These are phyloP conservation scores for Calycopis cecrops DNA, from an alignment of 1,140 invertebrate genomes.

Conservation along the genomic window DNA sequence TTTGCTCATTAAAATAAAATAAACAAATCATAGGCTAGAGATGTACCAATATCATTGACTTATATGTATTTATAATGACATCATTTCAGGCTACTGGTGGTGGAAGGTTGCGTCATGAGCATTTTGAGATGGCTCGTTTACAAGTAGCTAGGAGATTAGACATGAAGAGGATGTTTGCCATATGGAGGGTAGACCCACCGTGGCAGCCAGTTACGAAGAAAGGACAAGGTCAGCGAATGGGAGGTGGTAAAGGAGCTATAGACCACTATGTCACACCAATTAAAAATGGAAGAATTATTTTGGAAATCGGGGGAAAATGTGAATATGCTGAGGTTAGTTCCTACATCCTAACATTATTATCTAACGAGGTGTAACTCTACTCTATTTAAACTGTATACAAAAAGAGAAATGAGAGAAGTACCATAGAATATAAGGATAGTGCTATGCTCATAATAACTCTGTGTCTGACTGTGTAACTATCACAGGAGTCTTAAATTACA, in stretches of 20 bases:
- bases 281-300: slow-evolving; percentile 91
- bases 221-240: slow-evolving; percentile 93
- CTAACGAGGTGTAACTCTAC: too few species aligned
- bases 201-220: slow-evolving; percentile 97
- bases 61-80: neutral
- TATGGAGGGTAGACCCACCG: slow-evolving; percentile 95
- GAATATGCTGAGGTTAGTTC: slow-evolving; percentile 89
- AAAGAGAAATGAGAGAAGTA: too few species aligned
- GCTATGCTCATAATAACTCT: too few species aligned
- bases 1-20: too few species aligned
- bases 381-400: too few species aligned
- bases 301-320: slow-evolving; percentile 95
- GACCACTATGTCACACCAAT: slow-evolving; percentile 97
- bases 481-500: too few species aligned
- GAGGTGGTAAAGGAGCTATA: slow-evolving; percentile 96
- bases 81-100: slow-evolving; percentile 85
- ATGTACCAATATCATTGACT: too few species aligned
- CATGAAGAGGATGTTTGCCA: slow-evolving; percentile 89
- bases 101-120: slow-evolving; percentile 85
- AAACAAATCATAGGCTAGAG: too few species aligned
- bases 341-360: too few species aligned
- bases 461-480: too few species aligned
- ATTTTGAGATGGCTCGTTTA: slow-evolving; percentile 93
- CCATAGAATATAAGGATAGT: too few species aligned
- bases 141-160: slow-evolving; percentile 86